Evolutionary conservation across 1,140 invertebrate species (phyloP), one percentile per base, ranked within the genome.

Genomic region (Euura lappo): DNA sequence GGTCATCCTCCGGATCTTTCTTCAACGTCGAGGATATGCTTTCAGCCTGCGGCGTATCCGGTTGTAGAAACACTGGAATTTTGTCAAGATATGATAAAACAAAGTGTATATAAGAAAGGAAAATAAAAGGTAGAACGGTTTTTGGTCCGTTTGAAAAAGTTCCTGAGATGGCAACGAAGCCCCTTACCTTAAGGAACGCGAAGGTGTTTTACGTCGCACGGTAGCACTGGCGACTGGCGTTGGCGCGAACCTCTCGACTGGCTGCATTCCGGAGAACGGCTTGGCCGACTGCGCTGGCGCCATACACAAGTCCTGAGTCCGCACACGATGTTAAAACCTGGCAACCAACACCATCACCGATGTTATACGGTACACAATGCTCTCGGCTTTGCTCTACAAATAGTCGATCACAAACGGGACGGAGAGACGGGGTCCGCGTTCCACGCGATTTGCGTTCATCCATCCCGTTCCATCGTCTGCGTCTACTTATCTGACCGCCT

Each of bases 151-250:
- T 28, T 28, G 28, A 28, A 28, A 28, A 28, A 28, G 28, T 28
- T 28, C 28, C 28, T 28, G 28, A 28, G 28, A 28, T 28, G 28
- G 28, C 28, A 28, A 28, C 28, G 28, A 28, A 28, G 1, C 10
- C 10, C 51, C 51, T 3, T 60, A 5, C 51, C 51, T 60, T 60
- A 11, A 60, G 51, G 51, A 60, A 60, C 51, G 51, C 51, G 13
- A 60, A 60, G 51, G 51, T 60, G 51, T 60, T 60, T n/a, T 60
- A 60, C 51, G 51, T 60, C 51, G 51, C 51, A 60, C 51, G 51
- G 51, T 60, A 60, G 51, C 51, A 60, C 51, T 6, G 51, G 51
- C 51, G 51, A 60, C 51, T n/a, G 51, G 51, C 8, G 10, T 60
- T 60, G 51, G 51, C 51, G 51, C 51, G 51, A 60, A 60, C 51